Base-by-base conservation (phyloP, 2,113 vertebrate species). In the Muntiacus reevesi region DNA sequence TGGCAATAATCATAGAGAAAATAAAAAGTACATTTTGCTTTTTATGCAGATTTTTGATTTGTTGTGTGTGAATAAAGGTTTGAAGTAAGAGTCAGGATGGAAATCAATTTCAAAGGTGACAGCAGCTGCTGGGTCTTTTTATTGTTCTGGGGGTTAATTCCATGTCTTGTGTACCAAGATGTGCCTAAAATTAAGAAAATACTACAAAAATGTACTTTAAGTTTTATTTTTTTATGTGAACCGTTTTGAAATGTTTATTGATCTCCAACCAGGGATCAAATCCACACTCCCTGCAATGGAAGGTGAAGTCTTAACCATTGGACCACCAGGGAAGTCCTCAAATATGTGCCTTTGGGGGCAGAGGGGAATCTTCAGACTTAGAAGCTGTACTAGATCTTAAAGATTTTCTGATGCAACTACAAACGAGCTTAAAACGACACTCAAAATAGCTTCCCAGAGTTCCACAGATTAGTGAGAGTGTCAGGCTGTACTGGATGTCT, bases 1-100 rank as follows among this genome's bases (percentile, higher is more conserved):
- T 92, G 97, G 89, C 82, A 57, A 97, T 97, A 98, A 99, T 98
- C 98, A 97, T 98, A 98, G 54, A 98, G 98, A 98, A 99, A 99
- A 98, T 98, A 98, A 99, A 23, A 99, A 99, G 98, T 96, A 98
- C 82, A 96, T 94, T 97, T 98, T 98, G 95, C 86, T 40, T 98
- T 93, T 99, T 96, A 98, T 98, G 97, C 87, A 94, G 94, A 81
- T 97, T 98, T 98, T 98, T 97, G 97, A 98, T 98, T 97, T 94
- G 85, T 85, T 98, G 64, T 59, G 67, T 98, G 59, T 93, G 95
- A 98, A 92, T 91, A 83, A 98, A 98, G 90, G 45, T 94, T 97
- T 97, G 87, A 98, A 97, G 89, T 71, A 64, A 57, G 97, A 97
- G n/a, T 95, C 87, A 97, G 83, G 79, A 78, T 86, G 47, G 55